Conservation (phyloP, 2,113 vertebrate genomes). For the Macroglossus sobrinus region DNA sequence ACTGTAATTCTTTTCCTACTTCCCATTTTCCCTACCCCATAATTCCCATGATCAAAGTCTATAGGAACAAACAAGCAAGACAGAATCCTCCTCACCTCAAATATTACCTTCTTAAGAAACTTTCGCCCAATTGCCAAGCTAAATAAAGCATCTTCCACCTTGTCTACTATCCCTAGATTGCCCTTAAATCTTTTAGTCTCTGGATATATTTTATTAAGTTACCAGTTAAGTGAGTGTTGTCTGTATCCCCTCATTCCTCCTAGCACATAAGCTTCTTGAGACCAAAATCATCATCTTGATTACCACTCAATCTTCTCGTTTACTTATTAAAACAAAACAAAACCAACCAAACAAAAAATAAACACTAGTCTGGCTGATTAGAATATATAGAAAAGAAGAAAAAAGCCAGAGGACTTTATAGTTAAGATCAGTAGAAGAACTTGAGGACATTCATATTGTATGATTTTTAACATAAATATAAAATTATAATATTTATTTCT, state of each 20-base stretch:
- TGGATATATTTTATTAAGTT: neutral
- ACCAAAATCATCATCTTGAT: neutral
- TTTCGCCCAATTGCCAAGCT: neutral
- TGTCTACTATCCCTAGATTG: neutral
- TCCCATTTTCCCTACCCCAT: neutral
- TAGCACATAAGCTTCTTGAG: neutral
- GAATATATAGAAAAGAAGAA: neutral
- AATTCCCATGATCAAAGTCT: neutral
- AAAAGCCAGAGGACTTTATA: neutral
- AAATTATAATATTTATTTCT: neutral
- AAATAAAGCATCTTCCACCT: accelerated
- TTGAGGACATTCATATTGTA: neutral
- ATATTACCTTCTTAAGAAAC: neutral
- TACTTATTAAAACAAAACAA: neutral
- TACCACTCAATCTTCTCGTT: neutral
- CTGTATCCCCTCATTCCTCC: neutral
- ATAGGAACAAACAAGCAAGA: neutral
- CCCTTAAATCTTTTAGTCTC: neutral
- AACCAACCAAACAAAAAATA: neutral
- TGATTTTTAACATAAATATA: neutral
- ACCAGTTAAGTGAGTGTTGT: neutral
- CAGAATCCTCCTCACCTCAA: neutral
- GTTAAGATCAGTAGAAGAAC: neutral
- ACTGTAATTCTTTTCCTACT: neutral
- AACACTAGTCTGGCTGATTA: neutral